These are phyloP conservation scores for Poecile atricapillus DNA, from an alignment of 2,113 vertebrate genomes.

Conservation along the genomic window DNA sequence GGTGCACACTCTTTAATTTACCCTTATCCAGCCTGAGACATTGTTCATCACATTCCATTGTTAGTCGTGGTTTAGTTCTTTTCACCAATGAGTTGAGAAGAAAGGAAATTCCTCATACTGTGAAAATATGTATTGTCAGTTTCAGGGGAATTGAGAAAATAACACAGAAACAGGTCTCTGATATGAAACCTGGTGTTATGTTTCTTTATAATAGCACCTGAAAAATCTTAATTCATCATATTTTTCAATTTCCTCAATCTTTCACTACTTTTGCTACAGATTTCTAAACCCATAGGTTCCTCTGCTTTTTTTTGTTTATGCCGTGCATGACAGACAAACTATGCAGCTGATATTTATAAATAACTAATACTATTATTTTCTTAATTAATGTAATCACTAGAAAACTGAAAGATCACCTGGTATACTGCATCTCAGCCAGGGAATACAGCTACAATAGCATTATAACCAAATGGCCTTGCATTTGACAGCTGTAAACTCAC, in stretches of 20 bases:
- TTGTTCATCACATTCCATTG: not conserved
- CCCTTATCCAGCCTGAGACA: not conserved
- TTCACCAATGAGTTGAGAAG: not conserved
- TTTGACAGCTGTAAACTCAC: not conserved
- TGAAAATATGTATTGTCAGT: not conserved
- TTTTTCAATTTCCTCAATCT: not conserved
- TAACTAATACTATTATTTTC: not conserved
- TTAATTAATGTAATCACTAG: not conserved
- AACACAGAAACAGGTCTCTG: not conserved
- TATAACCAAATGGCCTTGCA: not conserved
- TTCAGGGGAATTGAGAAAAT: not conserved
- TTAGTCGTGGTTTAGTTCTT: not conserved
- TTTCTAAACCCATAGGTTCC: not conserved
- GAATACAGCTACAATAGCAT: not conserved
- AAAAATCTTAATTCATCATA: not conserved
- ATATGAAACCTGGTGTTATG: not conserved
- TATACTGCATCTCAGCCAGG: not conserved
- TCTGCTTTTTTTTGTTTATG: not conserved
- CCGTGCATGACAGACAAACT: not conserved
- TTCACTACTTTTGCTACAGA: not conserved
- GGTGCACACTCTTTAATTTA: not conserved
- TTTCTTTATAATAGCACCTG: not conserved
- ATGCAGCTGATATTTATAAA: not conserved
- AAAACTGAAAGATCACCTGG: not conserved
- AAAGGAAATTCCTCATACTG: not conserved